Conservation (phyloP, 2,797 vertebrate genomes). For the Gambelia wislizenii region DNA sequence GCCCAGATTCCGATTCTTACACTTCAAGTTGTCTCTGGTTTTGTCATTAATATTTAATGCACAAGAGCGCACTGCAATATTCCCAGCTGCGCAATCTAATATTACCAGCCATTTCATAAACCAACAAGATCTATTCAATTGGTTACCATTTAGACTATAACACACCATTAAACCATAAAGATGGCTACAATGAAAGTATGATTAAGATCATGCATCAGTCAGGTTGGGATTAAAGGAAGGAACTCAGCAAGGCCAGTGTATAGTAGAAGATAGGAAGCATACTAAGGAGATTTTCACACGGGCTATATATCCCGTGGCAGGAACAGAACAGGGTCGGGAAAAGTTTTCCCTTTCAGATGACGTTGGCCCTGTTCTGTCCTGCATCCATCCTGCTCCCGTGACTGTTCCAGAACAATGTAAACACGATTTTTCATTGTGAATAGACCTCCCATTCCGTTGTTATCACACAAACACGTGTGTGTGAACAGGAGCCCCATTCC, state of each 20-base stretch:
- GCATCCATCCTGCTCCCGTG: too few species aligned
- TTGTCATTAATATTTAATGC: conserved; percentile 76
- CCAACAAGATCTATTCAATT: conserved; percentile 73
- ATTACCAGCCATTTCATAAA: conserved; percentile 75
- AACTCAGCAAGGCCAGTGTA: background rate
- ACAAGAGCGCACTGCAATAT: conserved; percentile 59
- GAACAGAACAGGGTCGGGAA: too few species aligned
- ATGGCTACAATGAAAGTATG: conserved; percentile 54
- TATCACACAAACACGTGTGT: too few species aligned
- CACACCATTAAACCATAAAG: conserved; percentile 52
- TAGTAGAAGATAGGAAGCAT: background rate
- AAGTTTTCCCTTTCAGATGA: too few species aligned
- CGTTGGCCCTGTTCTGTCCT: too few species aligned
- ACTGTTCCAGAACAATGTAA: too few species aligned
- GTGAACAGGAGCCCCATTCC: too few species aligned
- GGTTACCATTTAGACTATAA: conserved; percentile 71
- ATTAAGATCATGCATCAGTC: conserved; percentile 54
- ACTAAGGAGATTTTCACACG: too few species aligned
- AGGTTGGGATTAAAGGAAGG: background rate
- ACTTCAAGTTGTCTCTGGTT: conserved; percentile 71
- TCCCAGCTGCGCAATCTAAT: conserved; percentile 68
- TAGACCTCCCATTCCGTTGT: too few species aligned
- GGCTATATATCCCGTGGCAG: too few species aligned
- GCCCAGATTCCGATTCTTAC: conserved; percentile 70
- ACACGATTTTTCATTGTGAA: too few species aligned